Percentiles rank a stretch among this genome's conserved stretches.
These are phyloP conservation scores for Cybosia mesomella DNA, from an alignment of 2,888 invertebrate genomes.

Conservation along the genomic window DNA sequence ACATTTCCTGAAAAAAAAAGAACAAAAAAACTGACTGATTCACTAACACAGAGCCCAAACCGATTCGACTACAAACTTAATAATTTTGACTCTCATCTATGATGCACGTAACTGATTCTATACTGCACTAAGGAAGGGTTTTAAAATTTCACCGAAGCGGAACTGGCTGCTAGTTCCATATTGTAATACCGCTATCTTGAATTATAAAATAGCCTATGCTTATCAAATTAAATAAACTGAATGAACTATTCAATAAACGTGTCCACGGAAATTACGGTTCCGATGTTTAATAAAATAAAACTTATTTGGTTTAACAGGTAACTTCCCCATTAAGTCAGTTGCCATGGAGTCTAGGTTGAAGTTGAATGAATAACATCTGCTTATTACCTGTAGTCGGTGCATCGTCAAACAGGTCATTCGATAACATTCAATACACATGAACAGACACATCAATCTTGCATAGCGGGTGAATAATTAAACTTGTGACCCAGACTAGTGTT, in stretches of 20 bases:
- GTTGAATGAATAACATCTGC: conserved; percentile 75
- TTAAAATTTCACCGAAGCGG: too few species aligned
- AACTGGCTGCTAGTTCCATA: too few species aligned
- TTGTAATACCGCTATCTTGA: too few species aligned
- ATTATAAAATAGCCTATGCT: background rate
- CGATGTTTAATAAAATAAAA: background rate
- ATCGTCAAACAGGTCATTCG: conserved; percentile 80
- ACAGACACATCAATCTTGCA: conserved; percentile 74
- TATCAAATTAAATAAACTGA: background rate
- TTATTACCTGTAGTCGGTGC: conserved; percentile 75
- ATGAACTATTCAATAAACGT: background rate
- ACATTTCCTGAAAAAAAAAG: too few species aligned
- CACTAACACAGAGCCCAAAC: too few species aligned
- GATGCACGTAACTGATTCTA: too few species aligned
- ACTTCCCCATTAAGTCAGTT: conserved; percentile 57
- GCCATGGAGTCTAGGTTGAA: conserved; percentile 61
- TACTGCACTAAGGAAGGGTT: too few species aligned
- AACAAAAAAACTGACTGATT: too few species aligned
- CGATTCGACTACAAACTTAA: too few species aligned
- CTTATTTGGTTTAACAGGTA: background rate
- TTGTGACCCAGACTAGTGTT: conserved; percentile 42
- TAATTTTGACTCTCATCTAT: too few species aligned
- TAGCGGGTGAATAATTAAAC: conserved; percentile 64
- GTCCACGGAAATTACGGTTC: background rate
- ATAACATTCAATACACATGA: conserved; percentile 65